A percentile compares a stretch with the other conserved stretches of the same genome.
These are phyloP conservation scores for Oreochromis grahami DNA, from an alignment of 2,797 vertebrate genomes.

Conservation along the genomic window DNA sequence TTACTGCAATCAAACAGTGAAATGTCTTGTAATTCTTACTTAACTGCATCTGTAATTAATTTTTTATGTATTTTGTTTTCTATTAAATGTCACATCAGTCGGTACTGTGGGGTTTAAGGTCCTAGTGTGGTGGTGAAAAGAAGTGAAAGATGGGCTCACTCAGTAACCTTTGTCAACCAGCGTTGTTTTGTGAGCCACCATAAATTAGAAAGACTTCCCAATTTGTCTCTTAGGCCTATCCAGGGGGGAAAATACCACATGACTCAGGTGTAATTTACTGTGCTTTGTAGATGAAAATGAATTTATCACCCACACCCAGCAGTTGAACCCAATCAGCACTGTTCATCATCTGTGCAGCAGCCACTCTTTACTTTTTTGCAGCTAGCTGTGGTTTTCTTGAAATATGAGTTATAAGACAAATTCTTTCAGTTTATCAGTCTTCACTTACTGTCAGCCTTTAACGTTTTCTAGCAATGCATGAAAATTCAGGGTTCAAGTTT, in stretches of 20 bases:
- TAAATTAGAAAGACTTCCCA: conserved; percentile 32
- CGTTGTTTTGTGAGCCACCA: not conserved
- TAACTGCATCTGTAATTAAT: not conserved
- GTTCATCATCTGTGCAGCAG: not conserved
- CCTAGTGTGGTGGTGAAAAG: not conserved
- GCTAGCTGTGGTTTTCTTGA: not conserved
- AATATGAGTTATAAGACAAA: not conserved
- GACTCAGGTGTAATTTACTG: conserved; percentile 41
- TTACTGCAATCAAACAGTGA: not conserved
- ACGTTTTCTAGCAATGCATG: not conserved
- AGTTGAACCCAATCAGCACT: not conserved
- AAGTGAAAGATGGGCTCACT: not conserved
- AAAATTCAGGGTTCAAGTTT: not conserved
- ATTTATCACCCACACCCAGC: not conserved
- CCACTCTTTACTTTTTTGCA: not conserved
- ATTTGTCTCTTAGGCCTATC: conserved; percentile 43
- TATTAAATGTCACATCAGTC: no score
- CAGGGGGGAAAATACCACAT: conserved; percentile 38
- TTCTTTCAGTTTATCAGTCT: not conserved
- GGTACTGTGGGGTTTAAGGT: not conserved
- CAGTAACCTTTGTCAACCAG: conserved; percentile 4
- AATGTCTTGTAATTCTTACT: not conserved
- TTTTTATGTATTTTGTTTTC: not conserved
- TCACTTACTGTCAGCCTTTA: not conserved
- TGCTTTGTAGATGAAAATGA: conserved; percentile 6